phyloP scores from a whole-genome alignment of 2,113 vertebrate genomes.

The Vombatus ursinus region DNA sequence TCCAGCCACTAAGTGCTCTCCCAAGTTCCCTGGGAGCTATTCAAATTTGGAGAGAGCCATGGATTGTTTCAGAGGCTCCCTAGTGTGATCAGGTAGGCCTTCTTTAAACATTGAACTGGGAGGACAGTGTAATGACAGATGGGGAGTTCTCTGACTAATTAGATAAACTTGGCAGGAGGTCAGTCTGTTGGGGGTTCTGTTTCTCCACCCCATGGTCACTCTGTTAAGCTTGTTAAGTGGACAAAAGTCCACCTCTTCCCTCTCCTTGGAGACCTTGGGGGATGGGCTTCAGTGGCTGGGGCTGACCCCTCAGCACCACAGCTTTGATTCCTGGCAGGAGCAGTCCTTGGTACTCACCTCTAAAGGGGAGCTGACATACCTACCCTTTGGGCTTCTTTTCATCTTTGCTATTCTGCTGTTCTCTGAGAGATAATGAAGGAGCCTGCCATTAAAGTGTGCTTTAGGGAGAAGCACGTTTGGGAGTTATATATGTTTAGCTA shows the following conservation, averaged over 20 bases:
- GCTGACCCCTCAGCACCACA: neutral
- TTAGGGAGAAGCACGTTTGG: neutral
- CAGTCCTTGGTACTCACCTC: neutral
- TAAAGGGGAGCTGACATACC: neutral
- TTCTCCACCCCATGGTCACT: neutral
- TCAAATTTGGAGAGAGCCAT: neutral
- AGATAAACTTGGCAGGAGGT: neutral
- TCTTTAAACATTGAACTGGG: neutral
- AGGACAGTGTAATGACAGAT: neutral
- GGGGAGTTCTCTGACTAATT: neutral
- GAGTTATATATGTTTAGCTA: fast-evolving
- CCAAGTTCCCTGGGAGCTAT: neutral
- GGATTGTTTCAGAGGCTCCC: neutral
- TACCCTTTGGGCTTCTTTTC: neutral
- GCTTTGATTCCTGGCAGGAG: neutral
- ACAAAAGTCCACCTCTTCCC: neutral
- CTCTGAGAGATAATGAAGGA: neutral
- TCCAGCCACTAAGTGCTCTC: too few species aligned
- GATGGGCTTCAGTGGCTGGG: neutral
- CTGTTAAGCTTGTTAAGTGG: neutral
- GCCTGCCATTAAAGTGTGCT: neutral
- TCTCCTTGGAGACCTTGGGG: neutral
- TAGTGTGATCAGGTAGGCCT: neutral
- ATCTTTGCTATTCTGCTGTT: neutral
- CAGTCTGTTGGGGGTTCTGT: neutral